Evolutionary conservation across 2,113 vertebrate genomes (phyloP).

Genomic region (Morone saxatilis): DNA sequence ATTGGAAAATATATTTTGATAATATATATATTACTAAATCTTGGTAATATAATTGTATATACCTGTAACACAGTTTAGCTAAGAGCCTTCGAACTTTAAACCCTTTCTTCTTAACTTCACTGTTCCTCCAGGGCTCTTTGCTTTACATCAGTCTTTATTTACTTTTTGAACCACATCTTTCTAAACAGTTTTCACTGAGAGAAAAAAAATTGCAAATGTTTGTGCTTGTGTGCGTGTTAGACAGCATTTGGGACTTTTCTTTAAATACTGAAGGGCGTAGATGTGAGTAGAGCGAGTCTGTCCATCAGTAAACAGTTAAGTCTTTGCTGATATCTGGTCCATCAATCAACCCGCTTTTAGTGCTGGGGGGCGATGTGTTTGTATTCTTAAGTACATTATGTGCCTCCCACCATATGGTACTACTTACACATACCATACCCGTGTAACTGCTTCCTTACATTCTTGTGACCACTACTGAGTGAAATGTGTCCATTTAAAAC

Average conservation of each 20-base stretch:
- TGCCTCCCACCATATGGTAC: conserved; percentile 52
- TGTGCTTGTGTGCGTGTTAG: background rate
- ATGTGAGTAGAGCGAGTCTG: background rate
- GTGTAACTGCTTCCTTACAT: conserved; percentile 29
- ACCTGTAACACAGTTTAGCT: background rate
- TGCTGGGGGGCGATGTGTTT: conserved; percentile 7
- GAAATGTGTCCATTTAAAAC: conserved; percentile 36
- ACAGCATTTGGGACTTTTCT: background rate
- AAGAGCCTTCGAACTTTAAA: background rate
- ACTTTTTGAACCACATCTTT: background rate
- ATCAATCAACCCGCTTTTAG: conserved; percentile 42
- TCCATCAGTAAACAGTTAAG: conserved; percentile 31
- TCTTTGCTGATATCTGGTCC: background rate
- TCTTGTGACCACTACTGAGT: conserved; percentile 8
- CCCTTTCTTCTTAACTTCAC: background rate
- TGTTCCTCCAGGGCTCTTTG: background rate
- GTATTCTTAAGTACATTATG: conserved; percentile 20
- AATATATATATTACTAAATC: too few species aligned
- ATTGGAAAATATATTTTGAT: too few species aligned
- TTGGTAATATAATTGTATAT: too few species aligned
- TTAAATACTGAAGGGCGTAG: background rate
- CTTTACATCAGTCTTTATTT: background rate
- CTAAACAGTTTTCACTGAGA: background rate
- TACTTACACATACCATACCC: conserved; percentile 40
- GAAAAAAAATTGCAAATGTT: too few species aligned